phyloP scores from a whole-genome alignment of 1,140 invertebrate genomes.

The Diorhabda sublineata region DNA sequence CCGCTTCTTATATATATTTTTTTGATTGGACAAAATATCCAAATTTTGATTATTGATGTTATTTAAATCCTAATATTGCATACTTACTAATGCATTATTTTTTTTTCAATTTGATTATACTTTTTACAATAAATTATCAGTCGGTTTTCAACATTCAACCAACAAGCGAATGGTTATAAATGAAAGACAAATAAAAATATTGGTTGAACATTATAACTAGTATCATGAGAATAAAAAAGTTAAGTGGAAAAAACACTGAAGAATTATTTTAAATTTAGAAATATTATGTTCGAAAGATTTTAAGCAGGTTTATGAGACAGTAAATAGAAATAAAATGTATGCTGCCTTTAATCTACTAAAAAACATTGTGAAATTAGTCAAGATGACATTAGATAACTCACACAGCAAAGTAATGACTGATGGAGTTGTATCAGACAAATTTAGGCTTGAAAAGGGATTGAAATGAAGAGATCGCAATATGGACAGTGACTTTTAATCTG shows the following conservation, averaged over 20 bases:
- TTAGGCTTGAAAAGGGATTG: too few species aligned
- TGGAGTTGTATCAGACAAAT: too few species aligned
- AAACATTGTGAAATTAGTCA: too few species aligned
- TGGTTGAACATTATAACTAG: slow-evolving; percentile 22
- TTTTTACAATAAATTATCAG: slow-evolving; percentile 15
- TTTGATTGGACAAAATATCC: slow-evolving; percentile 10
- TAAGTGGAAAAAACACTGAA: not conserved
- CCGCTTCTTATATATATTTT: not conserved
- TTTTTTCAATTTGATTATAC: slow-evolving; percentile 11
- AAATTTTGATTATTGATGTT: slow-evolving; percentile 21
- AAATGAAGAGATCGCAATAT: too few species aligned
- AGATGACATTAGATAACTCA: too few species aligned
- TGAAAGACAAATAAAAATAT: slow-evolving; percentile 13
- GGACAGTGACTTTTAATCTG: too few species aligned
- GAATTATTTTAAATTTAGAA: not conserved
- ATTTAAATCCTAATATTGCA: slow-evolving; percentile 19
- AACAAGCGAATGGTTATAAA: slow-evolving; percentile 9
- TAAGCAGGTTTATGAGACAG: too few species aligned
- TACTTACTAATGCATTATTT: slow-evolving; percentile 15
- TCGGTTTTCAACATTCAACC: slow-evolving; percentile 23
- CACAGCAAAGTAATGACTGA: too few species aligned
- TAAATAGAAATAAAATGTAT: too few species aligned
- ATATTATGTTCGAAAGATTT: too few species aligned
- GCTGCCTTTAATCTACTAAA: too few species aligned
- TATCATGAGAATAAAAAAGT: slow-evolving; percentile 10